phyloP scores from a whole-genome alignment of 2,797 vertebrate species.

The Bufotes viridis region DNA sequence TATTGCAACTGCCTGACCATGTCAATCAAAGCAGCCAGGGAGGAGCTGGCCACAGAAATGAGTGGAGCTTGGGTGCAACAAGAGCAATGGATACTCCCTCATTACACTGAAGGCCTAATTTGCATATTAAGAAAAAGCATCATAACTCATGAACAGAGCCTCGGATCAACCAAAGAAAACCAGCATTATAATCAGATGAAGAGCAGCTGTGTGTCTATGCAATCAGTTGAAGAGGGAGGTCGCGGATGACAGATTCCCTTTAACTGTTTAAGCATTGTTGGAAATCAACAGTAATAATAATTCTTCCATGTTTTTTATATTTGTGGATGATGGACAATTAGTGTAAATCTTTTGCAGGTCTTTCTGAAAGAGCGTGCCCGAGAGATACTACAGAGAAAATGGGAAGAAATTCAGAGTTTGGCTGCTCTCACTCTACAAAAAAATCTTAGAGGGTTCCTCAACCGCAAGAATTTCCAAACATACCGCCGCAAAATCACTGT shows the following conservation, averaged over 20 bases:
- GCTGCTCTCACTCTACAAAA: slow-evolving; percentile 85
- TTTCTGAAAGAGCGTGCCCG: slow-evolving; percentile 85
- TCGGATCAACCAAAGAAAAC: too few species aligned
- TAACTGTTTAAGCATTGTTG: neutral
- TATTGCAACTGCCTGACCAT: too few species aligned
- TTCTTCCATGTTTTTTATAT: neutral
- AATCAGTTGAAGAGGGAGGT: too few species aligned
- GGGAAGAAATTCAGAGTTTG: slow-evolving; percentile 82
- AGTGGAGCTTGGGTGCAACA: too few species aligned
- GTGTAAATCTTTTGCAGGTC: slow-evolving; percentile 72
- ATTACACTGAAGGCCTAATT: too few species aligned
- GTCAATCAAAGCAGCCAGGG: too few species aligned
- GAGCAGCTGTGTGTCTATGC: neutral
- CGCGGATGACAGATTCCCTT: too few species aligned
- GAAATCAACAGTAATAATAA: neutral
- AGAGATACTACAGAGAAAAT: slow-evolving; percentile 80
- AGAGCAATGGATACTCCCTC: too few species aligned
- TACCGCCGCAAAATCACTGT: slow-evolving; percentile 85
- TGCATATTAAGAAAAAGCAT: too few species aligned
- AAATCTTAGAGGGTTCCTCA: slow-evolving; percentile 82
- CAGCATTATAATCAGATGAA: too few species aligned
- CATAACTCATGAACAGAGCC: too few species aligned
- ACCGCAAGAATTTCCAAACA: slow-evolving; percentile 78
- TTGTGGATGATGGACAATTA: neutral
- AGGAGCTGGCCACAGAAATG: too few species aligned